Evolutionary conservation across 2,888 invertebrate species (phyloP).

Genomic region (Lasioglossum oenotherae): DNA sequence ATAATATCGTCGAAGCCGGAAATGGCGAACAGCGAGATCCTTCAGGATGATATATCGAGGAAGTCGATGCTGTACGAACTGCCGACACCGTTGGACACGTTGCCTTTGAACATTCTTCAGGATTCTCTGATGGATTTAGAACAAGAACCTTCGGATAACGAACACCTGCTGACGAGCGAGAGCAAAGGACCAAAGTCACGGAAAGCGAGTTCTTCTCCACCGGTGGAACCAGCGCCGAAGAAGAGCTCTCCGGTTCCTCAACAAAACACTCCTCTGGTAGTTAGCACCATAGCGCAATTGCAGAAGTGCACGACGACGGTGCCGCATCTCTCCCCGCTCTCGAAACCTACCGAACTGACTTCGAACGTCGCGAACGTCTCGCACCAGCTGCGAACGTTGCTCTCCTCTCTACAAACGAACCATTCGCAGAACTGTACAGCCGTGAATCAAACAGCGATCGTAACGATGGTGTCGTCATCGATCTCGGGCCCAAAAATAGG

Average conservation of each 20-base stretch:
- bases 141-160: conserved; percentile 66
- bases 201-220: conserved; percentile 47
- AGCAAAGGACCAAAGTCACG: conserved; percentile 57
- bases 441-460: conserved; percentile 84
- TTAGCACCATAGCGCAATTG: conserved; percentile 77
- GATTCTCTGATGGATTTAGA: conserved; percentile 79
- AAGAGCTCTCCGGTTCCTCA: conserved; percentile 69
- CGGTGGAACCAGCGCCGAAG: conserved; percentile 49
- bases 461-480: conserved; percentile 85
- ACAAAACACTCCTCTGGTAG: conserved; percentile 72
- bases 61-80: conserved; percentile 81
- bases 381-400: conserved; percentile 88
- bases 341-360: conserved; percentile 90
- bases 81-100: conserved; percentile 80
- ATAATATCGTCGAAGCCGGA: conserved; percentile 85
- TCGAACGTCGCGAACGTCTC: conserved; percentile 90
- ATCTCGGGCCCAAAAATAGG: conserved; percentile 83
- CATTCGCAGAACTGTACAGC: conserved; percentile 83
- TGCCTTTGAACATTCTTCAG: conserved; percentile 82
- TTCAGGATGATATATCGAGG: conserved; percentile 77
- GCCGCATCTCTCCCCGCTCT: conserved; percentile 89
- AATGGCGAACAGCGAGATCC: conserved; percentile 79
- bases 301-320: conserved; percentile 85
- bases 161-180: conserved; percentile 52
- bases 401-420: conserved; percentile 88